These are phyloP conservation scores for Colletes latitarsis DNA, from an alignment of 1,140 invertebrate species.

Conservation along the genomic window DNA sequence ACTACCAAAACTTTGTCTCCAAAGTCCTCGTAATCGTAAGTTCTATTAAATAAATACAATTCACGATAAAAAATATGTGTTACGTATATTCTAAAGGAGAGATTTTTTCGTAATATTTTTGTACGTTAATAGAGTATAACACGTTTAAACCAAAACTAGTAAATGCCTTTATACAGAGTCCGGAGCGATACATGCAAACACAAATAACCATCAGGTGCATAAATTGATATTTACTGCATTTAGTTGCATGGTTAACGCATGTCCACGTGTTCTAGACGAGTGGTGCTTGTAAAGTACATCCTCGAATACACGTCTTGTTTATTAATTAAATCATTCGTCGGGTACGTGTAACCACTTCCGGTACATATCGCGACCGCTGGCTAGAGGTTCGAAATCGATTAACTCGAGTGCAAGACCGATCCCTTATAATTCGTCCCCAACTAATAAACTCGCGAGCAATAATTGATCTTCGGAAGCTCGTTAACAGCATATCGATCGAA, in stretches of 20 bases:
- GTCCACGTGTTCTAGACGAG: constrained; percentile 3
- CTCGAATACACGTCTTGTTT: background rate
- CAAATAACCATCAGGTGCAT: constrained; percentile 33
- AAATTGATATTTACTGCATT: background rate
- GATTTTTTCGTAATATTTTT: too few relatives aligned
- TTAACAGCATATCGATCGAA: background rate
- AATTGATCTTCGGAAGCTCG: background rate
- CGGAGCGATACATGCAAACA: constrained; percentile 7
- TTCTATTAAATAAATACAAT: too few relatives aligned
- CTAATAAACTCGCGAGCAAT: background rate
- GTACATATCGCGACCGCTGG: constrained; percentile 9
- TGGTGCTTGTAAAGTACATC: background rate
- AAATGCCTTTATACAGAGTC: too few relatives aligned
- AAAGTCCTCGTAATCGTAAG: too few relatives aligned
- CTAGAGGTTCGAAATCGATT: constrained; percentile 23
- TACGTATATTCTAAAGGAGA: too few relatives aligned
- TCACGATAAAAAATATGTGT: too few relatives aligned
- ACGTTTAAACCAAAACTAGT: too few relatives aligned
- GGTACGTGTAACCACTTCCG: background rate
- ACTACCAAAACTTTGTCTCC: too few relatives aligned
- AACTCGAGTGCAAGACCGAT: background rate
- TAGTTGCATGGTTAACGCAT: background rate
- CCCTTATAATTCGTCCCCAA: background rate
- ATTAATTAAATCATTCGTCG: background rate
- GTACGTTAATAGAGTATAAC: background rate